phyloP scores from a whole-genome alignment of 2,797 vertebrate genomes.

The Parotocinclus haroldoi region DNA sequence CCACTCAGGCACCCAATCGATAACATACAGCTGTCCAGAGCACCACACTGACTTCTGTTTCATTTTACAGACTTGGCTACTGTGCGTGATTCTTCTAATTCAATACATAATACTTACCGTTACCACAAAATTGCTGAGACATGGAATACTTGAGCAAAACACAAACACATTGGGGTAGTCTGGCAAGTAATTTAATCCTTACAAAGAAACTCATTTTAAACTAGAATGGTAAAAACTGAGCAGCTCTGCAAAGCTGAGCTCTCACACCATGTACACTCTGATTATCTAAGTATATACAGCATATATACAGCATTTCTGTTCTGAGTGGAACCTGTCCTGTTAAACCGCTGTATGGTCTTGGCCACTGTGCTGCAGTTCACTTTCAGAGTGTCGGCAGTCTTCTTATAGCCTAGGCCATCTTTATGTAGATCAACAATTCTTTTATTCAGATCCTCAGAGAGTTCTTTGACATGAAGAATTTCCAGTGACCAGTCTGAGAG shows the following conservation, averaged over 20 bases:
- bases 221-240: neutral
- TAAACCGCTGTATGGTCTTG: too few relatives aligned
- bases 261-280: too few relatives aligned
- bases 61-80: neutral
- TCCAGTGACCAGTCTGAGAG: too few relatives aligned
- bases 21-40: slow-evolving; percentile 13
- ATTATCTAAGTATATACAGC: too few relatives aligned
- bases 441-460: too few relatives aligned
- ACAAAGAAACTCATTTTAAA: neutral
- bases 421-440: too few relatives aligned
- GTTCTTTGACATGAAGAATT: too few relatives aligned
- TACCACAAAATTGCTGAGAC: slow-evolving; percentile 1
- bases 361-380: too few relatives aligned
- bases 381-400: too few relatives aligned
- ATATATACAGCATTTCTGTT: too few relatives aligned
- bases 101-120: slow-evolving; percentile 2
- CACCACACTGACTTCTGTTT: neutral
- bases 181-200: slow-evolving; percentile 7
- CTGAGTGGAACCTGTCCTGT: too few relatives aligned
- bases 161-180: neutral
- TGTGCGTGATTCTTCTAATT: neutral
- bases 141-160: slow-evolving; percentile 9
- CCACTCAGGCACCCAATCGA: slow-evolving; percentile 15
- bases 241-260: neutral
- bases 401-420: too few relatives aligned